Conservation (phyloP, 2,888 invertebrate species). For the Harpagoxenus sublaevis region DNA sequence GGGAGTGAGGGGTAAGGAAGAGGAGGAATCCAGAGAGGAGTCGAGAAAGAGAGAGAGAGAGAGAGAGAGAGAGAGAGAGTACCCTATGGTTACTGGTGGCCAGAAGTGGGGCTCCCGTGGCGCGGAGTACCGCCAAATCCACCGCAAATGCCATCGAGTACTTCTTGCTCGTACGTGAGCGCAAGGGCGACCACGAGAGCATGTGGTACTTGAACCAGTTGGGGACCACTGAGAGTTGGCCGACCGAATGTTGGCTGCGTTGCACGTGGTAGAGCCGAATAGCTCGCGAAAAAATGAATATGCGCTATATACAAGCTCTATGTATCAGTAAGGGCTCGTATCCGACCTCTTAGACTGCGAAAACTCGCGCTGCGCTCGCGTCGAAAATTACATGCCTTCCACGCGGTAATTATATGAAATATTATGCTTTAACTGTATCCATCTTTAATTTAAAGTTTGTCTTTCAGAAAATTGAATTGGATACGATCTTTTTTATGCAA, state of each 20-base stretch:
- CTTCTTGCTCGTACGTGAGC: constrained; percentile 85
- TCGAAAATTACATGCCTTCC: constrained; percentile 3
- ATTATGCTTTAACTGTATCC: neutral
- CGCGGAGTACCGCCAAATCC: constrained; percentile 85
- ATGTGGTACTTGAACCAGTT: constrained; percentile 86
- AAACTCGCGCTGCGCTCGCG: neutral
- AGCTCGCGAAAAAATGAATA: constrained; percentile 60
- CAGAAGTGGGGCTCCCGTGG: constrained; percentile 82
- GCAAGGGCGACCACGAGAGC: constrained; percentile 84
- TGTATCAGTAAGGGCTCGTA: neutral
- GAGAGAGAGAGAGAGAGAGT: constrained; percentile 62
- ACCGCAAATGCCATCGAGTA: constrained; percentile 86
- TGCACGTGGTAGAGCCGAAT: constrained; percentile 73
- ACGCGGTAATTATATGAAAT: neutral
- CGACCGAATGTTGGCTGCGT: constrained; percentile 77
- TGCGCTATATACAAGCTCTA: constrained; percentile 3
- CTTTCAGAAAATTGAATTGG: neutral
- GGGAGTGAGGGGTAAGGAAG: constrained; percentile 57
- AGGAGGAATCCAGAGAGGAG: constrained; percentile 42
- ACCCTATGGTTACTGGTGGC: constrained; percentile 79
- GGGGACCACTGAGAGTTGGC: constrained; percentile 84
- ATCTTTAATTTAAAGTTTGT: neutral
- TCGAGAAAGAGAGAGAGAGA: constrained; percentile 53
- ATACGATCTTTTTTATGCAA: neutral
- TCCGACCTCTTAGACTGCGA: neutral